These are phyloP conservation scores for Lamellibrachia luymesi DNA, from an alignment of 1,140 invertebrate species.

Conservation along the genomic window DNA sequence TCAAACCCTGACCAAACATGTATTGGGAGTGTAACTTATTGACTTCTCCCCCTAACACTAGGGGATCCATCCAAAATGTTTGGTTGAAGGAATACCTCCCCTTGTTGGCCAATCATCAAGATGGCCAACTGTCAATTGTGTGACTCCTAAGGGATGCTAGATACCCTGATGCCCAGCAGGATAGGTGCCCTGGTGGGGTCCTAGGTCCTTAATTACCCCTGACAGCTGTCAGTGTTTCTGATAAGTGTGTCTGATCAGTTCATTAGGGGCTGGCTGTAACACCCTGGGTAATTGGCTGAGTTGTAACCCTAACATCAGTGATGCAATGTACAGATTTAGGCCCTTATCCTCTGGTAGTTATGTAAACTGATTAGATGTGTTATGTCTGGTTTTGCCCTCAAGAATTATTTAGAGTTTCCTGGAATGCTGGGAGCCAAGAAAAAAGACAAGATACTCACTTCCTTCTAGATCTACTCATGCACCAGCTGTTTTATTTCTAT, in stretches of 20 bases:
- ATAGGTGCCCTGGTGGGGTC: background rate
- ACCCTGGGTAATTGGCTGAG: background rate
- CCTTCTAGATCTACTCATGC: background rate
- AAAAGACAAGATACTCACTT: background rate
- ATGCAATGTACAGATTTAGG: background rate
- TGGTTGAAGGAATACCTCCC: background rate
- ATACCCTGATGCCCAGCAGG: background rate
- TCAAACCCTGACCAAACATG: background rate
- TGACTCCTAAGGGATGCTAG: background rate
- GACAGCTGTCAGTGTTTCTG: background rate
- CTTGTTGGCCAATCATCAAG: background rate
- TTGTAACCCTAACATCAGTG: background rate
- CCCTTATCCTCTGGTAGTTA: background rate
- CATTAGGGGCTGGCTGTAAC: background rate
- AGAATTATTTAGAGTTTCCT: background rate
- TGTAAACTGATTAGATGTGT: background rate
- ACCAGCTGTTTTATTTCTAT: background rate
- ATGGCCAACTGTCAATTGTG: background rate
- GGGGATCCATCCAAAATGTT: background rate
- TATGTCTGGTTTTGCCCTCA: background rate
- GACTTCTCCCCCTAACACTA: background rate
- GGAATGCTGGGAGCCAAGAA: background rate
- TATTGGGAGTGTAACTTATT: background rate
- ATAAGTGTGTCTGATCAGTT: background rate
- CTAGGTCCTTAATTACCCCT: background rate